Conservation (phyloP, 2,113 vertebrate genomes). For the Ifrita kowaldi region DNA sequence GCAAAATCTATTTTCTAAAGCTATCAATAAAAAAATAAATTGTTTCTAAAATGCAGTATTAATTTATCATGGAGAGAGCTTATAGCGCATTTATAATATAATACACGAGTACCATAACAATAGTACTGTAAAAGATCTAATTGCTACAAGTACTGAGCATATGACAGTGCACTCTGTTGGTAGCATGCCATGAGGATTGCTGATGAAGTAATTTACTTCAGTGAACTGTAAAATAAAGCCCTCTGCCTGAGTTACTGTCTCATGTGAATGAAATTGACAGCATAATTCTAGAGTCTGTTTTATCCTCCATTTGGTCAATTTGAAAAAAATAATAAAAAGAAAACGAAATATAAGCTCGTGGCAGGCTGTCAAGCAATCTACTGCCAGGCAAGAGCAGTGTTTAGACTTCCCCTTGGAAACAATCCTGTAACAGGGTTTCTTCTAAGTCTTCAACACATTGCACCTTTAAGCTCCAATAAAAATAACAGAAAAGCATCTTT, state of each 20-base stretch:
- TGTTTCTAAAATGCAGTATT: not conserved
- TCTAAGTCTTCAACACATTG: not conserved
- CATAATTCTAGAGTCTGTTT: not conserved
- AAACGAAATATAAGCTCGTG: not conserved
- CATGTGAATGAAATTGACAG: not conserved
- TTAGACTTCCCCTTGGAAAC: not conserved
- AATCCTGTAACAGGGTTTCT: not conserved
- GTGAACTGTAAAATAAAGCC: not conserved
- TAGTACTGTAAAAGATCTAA: not conserved
- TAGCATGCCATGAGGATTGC: not conserved
- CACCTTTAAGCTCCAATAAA: not conserved
- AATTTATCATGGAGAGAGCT: not conserved
- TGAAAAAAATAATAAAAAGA: not conserved
- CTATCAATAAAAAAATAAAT: not conserved
- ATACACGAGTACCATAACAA: not conserved
- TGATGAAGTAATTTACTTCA: not conserved
- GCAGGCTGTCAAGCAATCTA: not conserved
- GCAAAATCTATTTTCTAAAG: not conserved
- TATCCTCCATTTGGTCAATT: not conserved
- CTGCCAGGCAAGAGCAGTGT: not conserved
- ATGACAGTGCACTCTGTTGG: not conserved
- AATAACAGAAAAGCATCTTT: not conserved
- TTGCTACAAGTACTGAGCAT: not conserved
- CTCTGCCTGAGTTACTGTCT: not conserved
- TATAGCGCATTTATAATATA: not conserved